These are phyloP conservation scores for Scaptodrosophila lebanonensis DNA, from an alignment of 1,140 invertebrate genomes.

Conservation along the genomic window DNA sequence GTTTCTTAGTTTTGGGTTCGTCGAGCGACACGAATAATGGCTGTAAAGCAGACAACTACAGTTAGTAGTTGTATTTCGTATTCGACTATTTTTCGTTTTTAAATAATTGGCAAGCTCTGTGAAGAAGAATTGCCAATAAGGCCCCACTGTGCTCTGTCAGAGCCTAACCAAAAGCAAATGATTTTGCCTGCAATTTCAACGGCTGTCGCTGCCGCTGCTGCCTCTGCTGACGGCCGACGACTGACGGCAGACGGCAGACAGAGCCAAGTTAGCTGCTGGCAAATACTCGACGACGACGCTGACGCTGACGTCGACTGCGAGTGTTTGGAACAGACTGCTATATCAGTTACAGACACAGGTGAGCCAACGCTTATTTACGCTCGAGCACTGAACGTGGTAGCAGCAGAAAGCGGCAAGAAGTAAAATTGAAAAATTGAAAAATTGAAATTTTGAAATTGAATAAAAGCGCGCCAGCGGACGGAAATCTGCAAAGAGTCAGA, in stretches of 20 bases:
- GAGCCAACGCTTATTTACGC: conserved; percentile 67
- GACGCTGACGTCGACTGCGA: conserved; percentile 35
- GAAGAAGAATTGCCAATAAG: too few relatives aligned
- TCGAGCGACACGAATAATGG: too few relatives aligned
- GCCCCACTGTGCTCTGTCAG: too few relatives aligned
- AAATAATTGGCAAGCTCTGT: too few relatives aligned
- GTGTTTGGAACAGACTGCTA: conserved; percentile 27
- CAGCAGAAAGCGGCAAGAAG: conserved; percentile 36
- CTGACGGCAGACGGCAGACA: conserved; percentile 3
- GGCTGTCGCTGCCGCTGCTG: too few relatives aligned
- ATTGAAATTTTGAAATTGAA: not conserved
- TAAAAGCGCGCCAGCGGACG: not conserved
- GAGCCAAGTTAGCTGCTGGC: not conserved
- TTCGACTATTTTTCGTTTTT: too few relatives aligned
- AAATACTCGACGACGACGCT: not conserved
- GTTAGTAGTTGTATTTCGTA: too few relatives aligned
- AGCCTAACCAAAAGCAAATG: too few relatives aligned
- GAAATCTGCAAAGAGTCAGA: conserved; percentile 9
- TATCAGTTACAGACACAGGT: conserved; percentile 68
- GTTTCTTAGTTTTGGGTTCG: too few relatives aligned
- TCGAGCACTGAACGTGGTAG: conserved; percentile 72
- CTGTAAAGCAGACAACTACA: too few relatives aligned
- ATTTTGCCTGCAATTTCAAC: too few relatives aligned
- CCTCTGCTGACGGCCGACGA: not conserved
- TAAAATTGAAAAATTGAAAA: conserved; percentile 22